Evolutionary conservation across 2,888 invertebrate species (phyloP).

Genomic region (Cylloceria caligata): DNA sequence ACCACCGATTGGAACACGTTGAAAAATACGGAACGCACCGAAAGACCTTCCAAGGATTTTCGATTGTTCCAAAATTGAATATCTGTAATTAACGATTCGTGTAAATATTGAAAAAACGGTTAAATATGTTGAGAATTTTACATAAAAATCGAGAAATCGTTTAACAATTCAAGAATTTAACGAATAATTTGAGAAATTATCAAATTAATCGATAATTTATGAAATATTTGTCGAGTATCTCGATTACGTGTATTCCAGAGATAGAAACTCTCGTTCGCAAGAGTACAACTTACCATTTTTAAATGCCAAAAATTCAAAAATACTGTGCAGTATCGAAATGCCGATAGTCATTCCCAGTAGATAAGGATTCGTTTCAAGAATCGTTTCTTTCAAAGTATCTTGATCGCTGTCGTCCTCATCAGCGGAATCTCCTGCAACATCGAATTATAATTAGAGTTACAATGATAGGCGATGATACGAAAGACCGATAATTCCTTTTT

Average conservation of each 20-base stretch:
- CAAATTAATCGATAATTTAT: not conserved
- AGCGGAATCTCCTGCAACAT: conserved; percentile 85
- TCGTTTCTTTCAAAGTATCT: conserved; percentile 96
- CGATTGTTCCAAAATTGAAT: conserved; percentile 99
- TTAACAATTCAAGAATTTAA: not conserved
- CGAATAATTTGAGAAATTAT: not conserved
- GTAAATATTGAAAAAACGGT: conserved; percentile 33
- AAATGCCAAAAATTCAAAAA: conserved; percentile 99
- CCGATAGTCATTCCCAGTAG: conserved; percentile 95
- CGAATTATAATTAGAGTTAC: not conserved
- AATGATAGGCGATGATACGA: not conserved
- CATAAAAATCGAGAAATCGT: not conserved
- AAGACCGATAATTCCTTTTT: not conserved
- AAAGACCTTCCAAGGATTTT: conserved; percentile 98
- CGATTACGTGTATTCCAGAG: not conserved
- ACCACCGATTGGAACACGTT: conserved; percentile 98
- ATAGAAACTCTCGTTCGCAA: not conserved
- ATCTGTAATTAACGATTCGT: conserved; percentile 86
- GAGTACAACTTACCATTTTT: conserved; percentile 95
- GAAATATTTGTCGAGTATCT: too few species aligned
- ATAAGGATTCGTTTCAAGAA: conserved; percentile 98
- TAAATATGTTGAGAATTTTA: not conserved
- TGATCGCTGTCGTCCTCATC: conserved; percentile 95
- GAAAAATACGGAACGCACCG: conserved; percentile 99
- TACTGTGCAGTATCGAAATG: conserved; percentile 97